These are phyloP conservation scores for Tachina fera DNA, from an alignment of 2,888 invertebrate genomes.

Conservation along the genomic window DNA sequence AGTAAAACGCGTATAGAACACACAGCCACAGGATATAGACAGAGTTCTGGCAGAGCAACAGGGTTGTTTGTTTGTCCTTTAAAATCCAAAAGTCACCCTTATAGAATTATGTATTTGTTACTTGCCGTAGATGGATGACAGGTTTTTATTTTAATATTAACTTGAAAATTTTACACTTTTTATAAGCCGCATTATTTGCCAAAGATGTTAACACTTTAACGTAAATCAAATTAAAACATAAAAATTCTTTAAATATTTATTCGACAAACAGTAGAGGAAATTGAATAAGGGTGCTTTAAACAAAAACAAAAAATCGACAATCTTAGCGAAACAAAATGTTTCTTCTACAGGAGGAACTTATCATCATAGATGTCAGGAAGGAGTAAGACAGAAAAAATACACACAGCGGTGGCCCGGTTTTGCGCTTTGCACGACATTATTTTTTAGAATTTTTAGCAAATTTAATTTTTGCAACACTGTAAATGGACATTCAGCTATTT, in stretches of 20 bases:
- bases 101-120: neutral
- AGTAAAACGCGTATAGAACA: neutral
- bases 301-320: neutral
- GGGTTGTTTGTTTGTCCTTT: constrained; percentile 49
- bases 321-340: neutral
- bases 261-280: constrained; percentile 40
- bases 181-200: constrained; percentile 71
- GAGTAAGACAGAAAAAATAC: too few relatives aligned
- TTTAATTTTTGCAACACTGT: too few relatives aligned
- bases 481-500: too few relatives aligned
- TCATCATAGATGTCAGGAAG: too few relatives aligned
- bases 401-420: too few relatives aligned
- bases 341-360: too few relatives aligned
- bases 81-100: constrained; percentile 48
- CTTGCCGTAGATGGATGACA: constrained; percentile 40
- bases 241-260: constrained; percentile 53
- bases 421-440: too few relatives aligned
- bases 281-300: neutral
- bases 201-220: constrained; percentile 72
- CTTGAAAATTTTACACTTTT: constrained; percentile 69
- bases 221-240: constrained; percentile 71
- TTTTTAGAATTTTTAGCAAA: too few relatives aligned
- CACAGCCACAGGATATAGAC: constrained; percentile 43
- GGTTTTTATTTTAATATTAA: constrained; percentile 43
- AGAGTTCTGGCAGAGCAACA: constrained; percentile 38